phyloP scores from a whole-genome alignment of 2,113 vertebrate genomes.

The Catharus bicknelli region DNA sequence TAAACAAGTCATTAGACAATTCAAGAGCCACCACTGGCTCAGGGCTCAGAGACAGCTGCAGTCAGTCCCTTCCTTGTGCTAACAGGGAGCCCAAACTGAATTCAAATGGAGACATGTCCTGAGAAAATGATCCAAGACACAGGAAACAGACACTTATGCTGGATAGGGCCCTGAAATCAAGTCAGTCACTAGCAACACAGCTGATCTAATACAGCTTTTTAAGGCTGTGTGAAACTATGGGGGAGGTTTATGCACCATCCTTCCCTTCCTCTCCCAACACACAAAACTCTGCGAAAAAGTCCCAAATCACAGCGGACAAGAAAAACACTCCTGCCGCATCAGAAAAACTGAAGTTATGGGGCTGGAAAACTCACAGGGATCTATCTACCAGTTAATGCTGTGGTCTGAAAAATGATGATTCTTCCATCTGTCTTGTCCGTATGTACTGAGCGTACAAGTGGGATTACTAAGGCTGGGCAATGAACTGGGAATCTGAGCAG shows the following conservation, averaged over 20 bases:
- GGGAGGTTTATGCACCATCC: neutral
- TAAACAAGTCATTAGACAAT: neutral
- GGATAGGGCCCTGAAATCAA: neutral
- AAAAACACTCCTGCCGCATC: neutral
- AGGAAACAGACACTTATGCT: neutral
- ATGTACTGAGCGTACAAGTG: neutral
- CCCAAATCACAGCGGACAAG: neutral
- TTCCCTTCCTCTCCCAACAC: neutral
- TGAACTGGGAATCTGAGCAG: neutral
- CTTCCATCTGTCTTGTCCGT: neutral
- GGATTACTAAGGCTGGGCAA: slow-evolving; percentile 8
- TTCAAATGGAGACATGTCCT: neutral
- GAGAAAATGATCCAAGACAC: neutral
- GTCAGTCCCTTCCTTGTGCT: neutral
- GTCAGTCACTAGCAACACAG: neutral
- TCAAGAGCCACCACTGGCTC: neutral
- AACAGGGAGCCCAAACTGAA: neutral
- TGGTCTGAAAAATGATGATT: neutral
- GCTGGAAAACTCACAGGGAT: neutral
- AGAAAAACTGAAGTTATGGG: neutral
- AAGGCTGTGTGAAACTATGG: neutral
- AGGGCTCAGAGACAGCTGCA: neutral
- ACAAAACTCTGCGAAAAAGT: neutral
- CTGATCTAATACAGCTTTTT: neutral
- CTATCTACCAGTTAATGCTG: neutral